Evolutionary conservation across 2,888 invertebrate genomes (phyloP).

Genomic region (Prosopocoilus inquinatus): DNA sequence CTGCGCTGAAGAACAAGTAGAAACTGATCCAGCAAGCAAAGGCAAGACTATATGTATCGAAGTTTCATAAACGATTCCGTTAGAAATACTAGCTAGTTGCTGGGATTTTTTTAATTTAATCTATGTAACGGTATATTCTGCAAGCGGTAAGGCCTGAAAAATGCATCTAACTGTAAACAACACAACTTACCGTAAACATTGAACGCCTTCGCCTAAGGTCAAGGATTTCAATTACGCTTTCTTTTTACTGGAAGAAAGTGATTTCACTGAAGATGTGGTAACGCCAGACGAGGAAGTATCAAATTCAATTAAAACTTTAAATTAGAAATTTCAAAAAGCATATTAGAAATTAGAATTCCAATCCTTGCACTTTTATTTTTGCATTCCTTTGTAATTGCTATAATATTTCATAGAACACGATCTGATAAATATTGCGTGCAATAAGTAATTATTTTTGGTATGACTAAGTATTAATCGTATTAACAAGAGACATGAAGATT

Average conservation of each 20-base stretch:
- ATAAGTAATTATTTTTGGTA: too few relatives aligned
- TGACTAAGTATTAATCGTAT: too few relatives aligned
- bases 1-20: background rate
- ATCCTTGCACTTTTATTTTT: too few relatives aligned
- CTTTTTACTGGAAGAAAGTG: background rate
- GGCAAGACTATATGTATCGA: background rate
- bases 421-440: too few relatives aligned
- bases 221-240: background rate
- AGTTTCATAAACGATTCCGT: background rate
- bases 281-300: too few relatives aligned
- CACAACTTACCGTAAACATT: background rate
- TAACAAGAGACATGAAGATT: too few relatives aligned
- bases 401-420: too few relatives aligned
- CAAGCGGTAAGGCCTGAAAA: background rate
- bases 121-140: background rate
- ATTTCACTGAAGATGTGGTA: background rate
- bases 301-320: too few relatives aligned
- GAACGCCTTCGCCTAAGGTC: background rate
- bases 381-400: too few relatives aligned
- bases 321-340: too few relatives aligned
- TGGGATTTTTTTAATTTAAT: background rate
- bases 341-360: too few relatives aligned
- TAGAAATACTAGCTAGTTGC: background rate
- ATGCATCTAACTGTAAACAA: conserved; percentile 2
- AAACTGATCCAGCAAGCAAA: background rate